Percentiles rank a stretch among this genome's conserved stretches.
Conservation (phyloP, 2,888 invertebrate genomes). For the Rhagium mordax region DNA sequence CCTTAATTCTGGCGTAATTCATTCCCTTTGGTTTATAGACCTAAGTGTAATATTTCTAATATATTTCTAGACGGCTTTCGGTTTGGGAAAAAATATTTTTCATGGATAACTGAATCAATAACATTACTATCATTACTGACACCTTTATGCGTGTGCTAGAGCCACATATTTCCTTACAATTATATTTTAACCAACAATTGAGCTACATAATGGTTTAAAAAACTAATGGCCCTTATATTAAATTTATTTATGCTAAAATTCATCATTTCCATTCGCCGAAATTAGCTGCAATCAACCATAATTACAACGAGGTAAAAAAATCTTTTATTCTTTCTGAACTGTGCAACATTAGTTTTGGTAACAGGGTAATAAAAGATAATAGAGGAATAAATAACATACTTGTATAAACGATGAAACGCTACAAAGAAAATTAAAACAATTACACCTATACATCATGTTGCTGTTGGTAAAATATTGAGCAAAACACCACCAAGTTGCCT, state of each 20-base stretch:
- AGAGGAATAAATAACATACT: constrained; percentile 33
- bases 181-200: no score
- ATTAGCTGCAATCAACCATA: neutral
- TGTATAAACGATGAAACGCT: constrained; percentile 21
- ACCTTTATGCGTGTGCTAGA: no score
- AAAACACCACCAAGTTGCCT: constrained; percentile 48
- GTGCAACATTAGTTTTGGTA: constrained; percentile 11
- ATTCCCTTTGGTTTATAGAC: no score
- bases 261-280: neutral
- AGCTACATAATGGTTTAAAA: no score
- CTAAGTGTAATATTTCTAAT: no score
- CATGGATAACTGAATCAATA: no score
- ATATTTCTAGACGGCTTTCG: no score
- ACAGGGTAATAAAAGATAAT: constrained; percentile 30
- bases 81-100: no score
- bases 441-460: constrained; percentile 35
- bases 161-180: no score
- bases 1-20: no score
- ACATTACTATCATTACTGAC: no score
- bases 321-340: neutral
- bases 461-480: constrained; percentile 46
- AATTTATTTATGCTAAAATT: neutral
- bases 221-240: neutral
- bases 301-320: neutral
- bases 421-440: constrained; percentile 41